Evolutionary conservation across 2,888 invertebrate species (phyloP).

Genomic region (Mythimna loreyi): DNA sequence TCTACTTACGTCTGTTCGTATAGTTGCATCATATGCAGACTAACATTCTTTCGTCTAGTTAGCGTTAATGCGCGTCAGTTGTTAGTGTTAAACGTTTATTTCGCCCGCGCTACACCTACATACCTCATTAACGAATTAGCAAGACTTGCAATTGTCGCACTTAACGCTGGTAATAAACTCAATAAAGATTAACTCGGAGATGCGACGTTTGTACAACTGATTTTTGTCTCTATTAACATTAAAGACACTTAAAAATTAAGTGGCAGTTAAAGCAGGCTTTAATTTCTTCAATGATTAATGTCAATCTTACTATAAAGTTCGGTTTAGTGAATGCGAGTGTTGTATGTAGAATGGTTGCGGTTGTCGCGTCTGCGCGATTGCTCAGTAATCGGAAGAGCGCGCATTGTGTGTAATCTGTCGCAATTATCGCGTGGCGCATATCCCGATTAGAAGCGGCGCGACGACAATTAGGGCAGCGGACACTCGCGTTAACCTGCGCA

Average conservation of each 20-base stretch:
- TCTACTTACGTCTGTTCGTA: conserved; percentile 57
- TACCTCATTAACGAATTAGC: conserved; percentile 90
- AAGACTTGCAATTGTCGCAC: conserved; percentile 86
- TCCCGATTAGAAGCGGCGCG: conserved; percentile 89
- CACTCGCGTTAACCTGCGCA: conserved; percentile 88
- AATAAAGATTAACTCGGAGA: conserved; percentile 76
- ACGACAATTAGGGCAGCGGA: conserved; percentile 90
- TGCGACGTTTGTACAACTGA: conserved; percentile 65
- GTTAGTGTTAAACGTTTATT: conserved; percentile 83
- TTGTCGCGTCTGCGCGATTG: conserved; percentile 42
- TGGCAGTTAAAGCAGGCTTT: conserved; percentile 19
- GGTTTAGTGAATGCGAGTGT: not conserved
- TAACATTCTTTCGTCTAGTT: conserved; percentile 77
- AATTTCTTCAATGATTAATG: conserved; percentile 16
- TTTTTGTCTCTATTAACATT: conserved; percentile 40
- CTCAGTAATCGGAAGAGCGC: conserved; percentile 60
- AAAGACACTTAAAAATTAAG: conserved; percentile 38
- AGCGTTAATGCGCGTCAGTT: conserved; percentile 81
- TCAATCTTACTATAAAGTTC: conserved; percentile 19
- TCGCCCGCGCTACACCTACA: conserved; percentile 90
- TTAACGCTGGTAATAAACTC: conserved; percentile 84
- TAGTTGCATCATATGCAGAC: conserved; percentile 71
- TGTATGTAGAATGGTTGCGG: conserved; percentile 30
- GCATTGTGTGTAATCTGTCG: conserved; percentile 80
- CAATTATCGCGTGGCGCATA: conserved; percentile 90